Base-by-base conservation (phyloP, 2,888 invertebrate genomes). In the Lamellibrachia columna region DNA sequence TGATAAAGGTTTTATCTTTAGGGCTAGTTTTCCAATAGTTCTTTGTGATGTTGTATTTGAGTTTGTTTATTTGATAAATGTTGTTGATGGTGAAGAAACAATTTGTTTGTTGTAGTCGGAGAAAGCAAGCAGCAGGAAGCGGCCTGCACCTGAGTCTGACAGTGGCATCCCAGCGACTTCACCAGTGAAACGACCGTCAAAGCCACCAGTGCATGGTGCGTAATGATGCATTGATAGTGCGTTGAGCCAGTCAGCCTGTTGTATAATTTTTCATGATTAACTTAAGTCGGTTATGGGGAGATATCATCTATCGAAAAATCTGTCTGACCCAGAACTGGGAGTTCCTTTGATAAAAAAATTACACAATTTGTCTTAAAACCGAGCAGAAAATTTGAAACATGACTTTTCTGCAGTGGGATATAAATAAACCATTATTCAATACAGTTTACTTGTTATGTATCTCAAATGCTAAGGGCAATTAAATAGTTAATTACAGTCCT, bases 131-230 rank as follows among this genome's bases (percentile, higher is more conserved):
- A 52, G 90, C 7, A 93, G 91, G 91, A 93, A 93, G 92, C 90
- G 93, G 40, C 91, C 93, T 52, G 93, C 93, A 8, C 92, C 92
- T n/a, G 91, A 92, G 11, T 53, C 53, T 55, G 53, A 52, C n/a
- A 55, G 22, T 52, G 92, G 40, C 9, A 52, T 53, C 11, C 8
- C 52, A 52, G 52, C 91, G 1, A 53, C 92, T 40, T 75, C 92
- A 11, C 91, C 92, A 3, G 90, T 90, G n/a, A 92, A 92, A 60
- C 75, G 92, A 28, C 91, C 91, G 11, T 91, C 92, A 22, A 52
- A 75, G 75, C 75, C 75, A 22, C 75, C 75, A 75, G 75, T 75
- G 75, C 75, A 75, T 75, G 75, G 75, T 75, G 75, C 75, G 75
- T 75, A 75, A n/a, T 40, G 40, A 40, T 75, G 22, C 75, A 75